Base-by-base conservation (phyloP, 2,888 invertebrate genomes). In the Drosophila rubida region DNA sequence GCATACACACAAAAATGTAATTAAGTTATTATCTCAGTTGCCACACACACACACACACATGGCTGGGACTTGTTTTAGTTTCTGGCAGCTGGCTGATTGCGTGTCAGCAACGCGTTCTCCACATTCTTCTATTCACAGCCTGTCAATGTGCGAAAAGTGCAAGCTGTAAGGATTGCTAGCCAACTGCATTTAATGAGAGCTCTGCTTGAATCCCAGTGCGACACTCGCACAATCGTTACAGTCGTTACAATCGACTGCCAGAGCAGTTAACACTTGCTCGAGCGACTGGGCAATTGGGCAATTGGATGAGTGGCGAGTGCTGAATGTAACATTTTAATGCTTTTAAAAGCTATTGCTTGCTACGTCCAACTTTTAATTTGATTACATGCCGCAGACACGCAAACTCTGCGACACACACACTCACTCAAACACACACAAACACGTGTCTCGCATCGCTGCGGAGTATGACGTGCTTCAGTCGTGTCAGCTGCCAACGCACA, bases 21-120 rank as follows among this genome's bases (percentile, higher is more conserved):
- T 83, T 83, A 88, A 80, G 87, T 88, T 88, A 83, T 83, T 82
- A 86, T 86, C 83, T 71, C 48, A 69, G 75, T 55, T 63, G 75
- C 59, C 11, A 57, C 25, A n/a, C 27, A 37, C 16, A 16, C 13
- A 7, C n/a, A n/a, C n/a, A 4, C 8, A n/a, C 3, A 4, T 30
- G 30, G 11, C 9, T 58, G 45, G 44, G 25, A 32, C 61, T 44
- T 60, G 46, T 44, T 61, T 59, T 64, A 80, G 83, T 73, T 69
- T 75, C 39, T 79, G 82, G 80, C 81, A 82, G 77, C 67, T 82
- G 58, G 45, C 73, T 76, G 88, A 88, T 88, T 86, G 88, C 82
- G 86, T 82, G 88, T 82, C 74, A 68, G 73, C 77, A 61, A 62
- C 70, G 35, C 72, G 66, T 75, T 49, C 8, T 0, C 8, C 41